Conservation (phyloP, 2,113 vertebrate genomes). For the Nymphicus hollandicus region DNA sequence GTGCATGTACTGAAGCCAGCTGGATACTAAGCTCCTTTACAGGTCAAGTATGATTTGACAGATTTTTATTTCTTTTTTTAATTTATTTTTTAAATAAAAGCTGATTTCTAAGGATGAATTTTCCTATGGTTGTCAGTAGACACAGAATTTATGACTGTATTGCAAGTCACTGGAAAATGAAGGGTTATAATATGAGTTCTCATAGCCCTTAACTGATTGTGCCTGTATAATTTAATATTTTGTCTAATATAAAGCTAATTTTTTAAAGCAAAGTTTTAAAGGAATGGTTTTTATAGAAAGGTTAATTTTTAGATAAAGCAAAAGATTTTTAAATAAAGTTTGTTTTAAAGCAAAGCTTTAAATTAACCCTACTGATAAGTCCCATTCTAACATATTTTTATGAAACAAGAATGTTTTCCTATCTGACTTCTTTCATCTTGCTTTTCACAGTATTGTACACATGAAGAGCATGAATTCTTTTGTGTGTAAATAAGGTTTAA, state of each 20-base stretch:
- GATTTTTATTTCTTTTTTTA: background rate
- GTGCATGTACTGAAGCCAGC: background rate
- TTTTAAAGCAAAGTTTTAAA: slow-evolving; percentile 60
- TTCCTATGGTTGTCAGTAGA: slow-evolving; percentile 15
- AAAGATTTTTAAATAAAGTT: slow-evolving; percentile 50
- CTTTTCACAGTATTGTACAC: slow-evolving; percentile 54
- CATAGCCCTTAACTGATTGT: slow-evolving; percentile 38
- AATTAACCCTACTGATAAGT: slow-evolving; percentile 39
- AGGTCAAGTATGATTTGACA: background rate
- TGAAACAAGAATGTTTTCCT: slow-evolving; percentile 52
- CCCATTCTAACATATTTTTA: slow-evolving; percentile 63
- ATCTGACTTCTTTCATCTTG: slow-evolving; percentile 39
- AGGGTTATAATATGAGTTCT: background rate
- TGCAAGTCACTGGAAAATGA: slow-evolving; percentile 42
- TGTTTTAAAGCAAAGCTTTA: slow-evolving; percentile 66
- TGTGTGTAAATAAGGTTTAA: slow-evolving; percentile 27
- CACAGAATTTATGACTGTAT: slow-evolving; percentile 20
- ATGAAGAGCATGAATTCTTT: slow-evolving; percentile 10
- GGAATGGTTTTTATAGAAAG: slow-evolving; percentile 60
- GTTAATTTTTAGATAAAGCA: slow-evolving; percentile 65
- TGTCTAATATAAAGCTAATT: slow-evolving; percentile 40
- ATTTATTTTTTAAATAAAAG: background rate
- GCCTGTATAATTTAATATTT: slow-evolving; percentile 63
- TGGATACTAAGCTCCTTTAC: background rate
- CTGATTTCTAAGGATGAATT: background rate